Percentiles rank a stretch among this genome's conserved stretches.
Conservation (phyloP, 1,140 invertebrate genomes). For the Zaprionus gabonicus region DNA sequence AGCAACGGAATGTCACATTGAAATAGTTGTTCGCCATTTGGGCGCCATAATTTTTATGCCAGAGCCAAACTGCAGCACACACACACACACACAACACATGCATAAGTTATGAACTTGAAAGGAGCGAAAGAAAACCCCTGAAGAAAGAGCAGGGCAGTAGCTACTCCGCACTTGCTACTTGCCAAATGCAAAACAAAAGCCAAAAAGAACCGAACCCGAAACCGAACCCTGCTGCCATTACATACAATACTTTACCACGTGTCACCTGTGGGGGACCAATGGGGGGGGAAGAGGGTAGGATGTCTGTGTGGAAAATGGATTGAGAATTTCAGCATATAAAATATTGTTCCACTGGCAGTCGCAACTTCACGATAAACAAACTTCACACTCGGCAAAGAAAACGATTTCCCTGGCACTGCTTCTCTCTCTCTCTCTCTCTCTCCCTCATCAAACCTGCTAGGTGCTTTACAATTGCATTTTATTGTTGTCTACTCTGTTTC, state of each 20-base stretch:
- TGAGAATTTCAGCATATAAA: conserved; percentile 34
- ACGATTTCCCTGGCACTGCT: background rate
- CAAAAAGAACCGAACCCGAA: conserved; percentile 9
- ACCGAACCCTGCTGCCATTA: conserved; percentile 17
- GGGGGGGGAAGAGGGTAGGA: background rate
- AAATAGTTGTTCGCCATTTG: conserved; percentile 51
- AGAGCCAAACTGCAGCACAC: background rate
- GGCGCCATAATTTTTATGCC: conserved; percentile 47
- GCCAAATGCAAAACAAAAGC: conserved; percentile 25
- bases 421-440: background rate
- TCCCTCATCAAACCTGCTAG: background rate
- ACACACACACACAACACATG: conserved; percentile 31
- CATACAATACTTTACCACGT: conserved; percentile 8
- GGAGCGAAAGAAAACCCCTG: background rate
- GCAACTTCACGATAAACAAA: conserved; percentile 41
- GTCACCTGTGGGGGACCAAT: background rate
- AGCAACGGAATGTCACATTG: conserved; percentile 32
- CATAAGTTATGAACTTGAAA: conserved; percentile 55
- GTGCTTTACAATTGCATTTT: conserved; percentile 1
- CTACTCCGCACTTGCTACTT: conserved; percentile 23
- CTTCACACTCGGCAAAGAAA: conserved; percentile 23
- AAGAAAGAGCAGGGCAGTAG: conserved; percentile 12
- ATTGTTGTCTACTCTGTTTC: conserved; percentile 10
- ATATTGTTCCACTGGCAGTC: conserved; percentile 43
- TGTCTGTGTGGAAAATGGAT: conserved; percentile 3